Base-by-base conservation (phyloP, 2,888 invertebrate species). In the Leucania comma region DNA sequence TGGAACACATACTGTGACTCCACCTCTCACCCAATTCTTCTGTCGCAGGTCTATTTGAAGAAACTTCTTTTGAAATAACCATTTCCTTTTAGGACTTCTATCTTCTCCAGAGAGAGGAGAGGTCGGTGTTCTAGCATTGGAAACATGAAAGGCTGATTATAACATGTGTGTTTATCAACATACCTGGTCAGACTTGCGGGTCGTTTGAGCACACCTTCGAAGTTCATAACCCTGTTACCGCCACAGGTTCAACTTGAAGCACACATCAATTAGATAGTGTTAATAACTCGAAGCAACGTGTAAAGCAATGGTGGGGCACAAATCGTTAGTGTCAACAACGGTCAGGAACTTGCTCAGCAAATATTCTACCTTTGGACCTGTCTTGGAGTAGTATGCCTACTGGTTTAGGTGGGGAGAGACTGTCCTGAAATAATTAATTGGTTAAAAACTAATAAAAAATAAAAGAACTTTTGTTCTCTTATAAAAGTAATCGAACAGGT, bases 291-390 rank as follows among this genome's bases (percentile, higher is more conserved):
- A 26, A 61, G 67, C 68, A 77, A 75, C 81, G 68, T 73, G 76
- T 65, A 74, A 63, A 59, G 78, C 70, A 85, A 84, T 84, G 85
- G 85, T 51, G 76, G 63, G 56, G 78, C 77, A 82, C 83, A 78
- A 84, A 84, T 84, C 84, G 75, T 75, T 83, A 61, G 57, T 72
- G 83, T 83, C 81, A 85, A 84, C 78, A 84, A 50, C 65, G 83
- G 80, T 75, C 78, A 82, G 72, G 72, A 85, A 82, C 80, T 85
- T 86, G 51, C 61, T 56, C 64, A n/a, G 72, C 77, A 87, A 83
- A 83, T 81, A 84, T 78, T 72, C 90, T 87, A 88, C 91, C 88
- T 91, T 92, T 90, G 89, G 86, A 88, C 81, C 68, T 85, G 89
- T 88, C 86, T 91, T 77, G 80, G 50, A 20, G 72, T 88, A 79